These are phyloP conservation scores for Cheumatopsyche charites DNA, from an alignment of 1,140 invertebrate genomes.

Conservation along the genomic window DNA sequence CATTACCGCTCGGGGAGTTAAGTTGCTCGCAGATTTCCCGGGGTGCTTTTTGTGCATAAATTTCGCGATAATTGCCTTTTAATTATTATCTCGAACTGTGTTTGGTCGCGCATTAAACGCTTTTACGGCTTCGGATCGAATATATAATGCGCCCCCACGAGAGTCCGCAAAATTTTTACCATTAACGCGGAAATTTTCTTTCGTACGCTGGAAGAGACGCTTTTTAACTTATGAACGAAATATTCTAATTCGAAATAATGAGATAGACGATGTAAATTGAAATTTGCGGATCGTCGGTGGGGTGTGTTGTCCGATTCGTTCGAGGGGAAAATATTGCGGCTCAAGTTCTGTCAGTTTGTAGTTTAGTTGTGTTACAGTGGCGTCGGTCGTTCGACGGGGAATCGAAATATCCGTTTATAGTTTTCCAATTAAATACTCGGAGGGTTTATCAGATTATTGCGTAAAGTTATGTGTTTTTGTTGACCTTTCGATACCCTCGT, in stretches of 20 bases:
- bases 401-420: constrained; percentile 20
- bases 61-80: constrained; percentile 20
- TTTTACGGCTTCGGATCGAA: constrained; percentile 21
- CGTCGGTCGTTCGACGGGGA: not conserved
- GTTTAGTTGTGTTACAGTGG: too few species aligned
- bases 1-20: constrained; percentile 24
- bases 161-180: not conserved
- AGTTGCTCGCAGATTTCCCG: constrained; percentile 22
- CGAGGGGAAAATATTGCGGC: too few species aligned
- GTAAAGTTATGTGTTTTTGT: constrained; percentile 5
- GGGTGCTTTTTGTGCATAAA: constrained; percentile 20
- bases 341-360: too few species aligned
- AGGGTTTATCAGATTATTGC: constrained; percentile 17
- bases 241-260: too few species aligned
- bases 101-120: constrained; percentile 1
- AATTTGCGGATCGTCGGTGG: too few species aligned
- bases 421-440: constrained; percentile 15
- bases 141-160: not conserved
- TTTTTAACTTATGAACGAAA: too few species aligned
- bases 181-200: not conserved
- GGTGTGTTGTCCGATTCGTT: too few species aligned
- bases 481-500: constrained; percentile 7
- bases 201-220: too few species aligned
- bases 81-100: constrained; percentile 27
- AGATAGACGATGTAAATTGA: too few species aligned